Evolutionary conservation across 2,113 vertebrate species (phyloP), one percentile per base, ranked within the genome.

Genomic region (Bostrychus sinensis): DNA sequence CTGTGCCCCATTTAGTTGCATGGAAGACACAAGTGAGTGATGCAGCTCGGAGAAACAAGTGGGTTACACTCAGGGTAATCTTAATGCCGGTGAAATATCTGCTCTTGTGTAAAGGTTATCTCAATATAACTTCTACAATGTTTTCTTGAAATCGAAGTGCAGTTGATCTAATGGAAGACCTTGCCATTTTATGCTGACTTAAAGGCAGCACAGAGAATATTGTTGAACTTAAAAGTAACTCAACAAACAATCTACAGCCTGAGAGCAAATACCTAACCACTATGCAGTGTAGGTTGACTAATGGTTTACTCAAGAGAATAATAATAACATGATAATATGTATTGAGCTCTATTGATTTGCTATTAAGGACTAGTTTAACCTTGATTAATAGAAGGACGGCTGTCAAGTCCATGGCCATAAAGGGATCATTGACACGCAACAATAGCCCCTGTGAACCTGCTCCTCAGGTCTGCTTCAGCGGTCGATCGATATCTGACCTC

Each of bases 91-190:
- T 93, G 90, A 91, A 91, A 91, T 93, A 92, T 91, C 86, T 89
- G 53, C 80, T 80, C 70, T 75, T 67, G 84, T 80, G 80, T 89
- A 92, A 93, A 93, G 91, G 91, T 93, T 91, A 91, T 83, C 78
- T 77, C 85, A 88, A 89, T 90, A 91, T 87, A 91, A 89, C 85
- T 87, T 88, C 74, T 55, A 9, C 68, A 64, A 67, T 81, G 78
- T 80, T 67, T 71, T 69, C 65, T 22, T 80, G 69, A 81, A 79
- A 72, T 80, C 73, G 75, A 56, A 64, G 74, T 78, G 71, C 80
- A 19, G 77, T 84, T 82, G 72, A 78, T 71, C 80, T 83, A 80
- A 88, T 76, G 78, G 89, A 84, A 45, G 75, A 77, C 64, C 55
- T 70, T 70, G 73, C 57, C 77, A 69, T 78, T 82, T 80, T 22